Conservation (phyloP, 2,797 vertebrate species). For the Streptopelia turtur region DNA sequence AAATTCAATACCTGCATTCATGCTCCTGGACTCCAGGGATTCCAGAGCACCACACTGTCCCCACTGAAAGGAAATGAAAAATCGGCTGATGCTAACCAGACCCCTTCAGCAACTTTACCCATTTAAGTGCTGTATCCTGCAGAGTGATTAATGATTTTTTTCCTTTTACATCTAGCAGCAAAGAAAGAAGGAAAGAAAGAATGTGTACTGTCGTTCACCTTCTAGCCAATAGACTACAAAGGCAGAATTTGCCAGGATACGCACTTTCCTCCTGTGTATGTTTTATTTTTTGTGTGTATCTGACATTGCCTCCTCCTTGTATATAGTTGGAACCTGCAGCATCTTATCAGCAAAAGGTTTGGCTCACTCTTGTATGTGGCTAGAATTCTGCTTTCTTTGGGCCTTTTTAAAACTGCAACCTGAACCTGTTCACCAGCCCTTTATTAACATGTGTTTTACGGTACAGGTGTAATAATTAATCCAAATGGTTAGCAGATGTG, state of each 20-base stretch:
- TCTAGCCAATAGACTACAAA: conserved; percentile 49
- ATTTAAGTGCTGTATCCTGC: conserved; percentile 78
- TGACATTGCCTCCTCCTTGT: background rate
- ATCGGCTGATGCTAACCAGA: conserved; percentile 81
- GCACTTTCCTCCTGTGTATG: background rate
- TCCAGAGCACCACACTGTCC: conserved; percentile 74
- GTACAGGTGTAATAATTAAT: conserved; percentile 82
- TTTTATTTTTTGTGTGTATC: conserved; percentile 24
- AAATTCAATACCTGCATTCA: conserved; percentile 77
- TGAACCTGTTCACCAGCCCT: conserved; percentile 67
- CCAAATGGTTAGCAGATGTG: conserved; percentile 80
- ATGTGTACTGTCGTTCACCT: conserved; percentile 13
- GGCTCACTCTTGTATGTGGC: background rate
- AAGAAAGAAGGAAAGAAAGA: conserved; percentile 30
- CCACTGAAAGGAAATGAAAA: conserved; percentile 84
- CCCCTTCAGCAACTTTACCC: conserved; percentile 75
- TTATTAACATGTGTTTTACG: conserved; percentile 78
- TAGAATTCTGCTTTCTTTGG: conserved; percentile 1
- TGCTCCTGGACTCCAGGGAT: conserved; percentile 69
- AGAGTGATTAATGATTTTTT: conserved; percentile 80
- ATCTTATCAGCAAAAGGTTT: conserved; percentile 21
- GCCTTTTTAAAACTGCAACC: conserved; percentile 54
- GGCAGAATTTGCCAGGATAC: background rate
- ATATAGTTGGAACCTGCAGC: background rate
- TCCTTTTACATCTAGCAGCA: conserved; percentile 71